Evolutionary conservation across 2,888 invertebrate genomes (phyloP).

Genomic region (Drosophila fulvimacula): DNA sequence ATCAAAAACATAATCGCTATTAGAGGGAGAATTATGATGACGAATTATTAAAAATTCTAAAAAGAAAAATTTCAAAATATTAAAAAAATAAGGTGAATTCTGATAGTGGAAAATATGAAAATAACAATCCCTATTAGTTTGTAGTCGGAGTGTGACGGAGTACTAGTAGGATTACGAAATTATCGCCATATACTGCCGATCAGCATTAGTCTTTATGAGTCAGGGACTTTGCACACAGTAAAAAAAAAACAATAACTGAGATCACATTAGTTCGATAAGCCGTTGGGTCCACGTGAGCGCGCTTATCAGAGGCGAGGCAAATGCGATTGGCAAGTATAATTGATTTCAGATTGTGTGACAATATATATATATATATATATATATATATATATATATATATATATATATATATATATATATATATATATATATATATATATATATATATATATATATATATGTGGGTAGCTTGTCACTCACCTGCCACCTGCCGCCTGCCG

Average conservation of each 20-base stretch:
- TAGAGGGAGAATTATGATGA: too few species aligned
- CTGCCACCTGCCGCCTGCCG: constrained; percentile 8
- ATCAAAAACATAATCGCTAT: too few species aligned
- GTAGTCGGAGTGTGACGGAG: too few species aligned
- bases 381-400: not conserved
- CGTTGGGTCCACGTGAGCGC: constrained; percentile 2
- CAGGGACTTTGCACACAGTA: not conserved
- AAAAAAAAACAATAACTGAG: not conserved
- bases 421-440: not conserved
- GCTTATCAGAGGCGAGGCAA: not conserved
- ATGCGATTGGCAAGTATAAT: constrained; percentile 10
- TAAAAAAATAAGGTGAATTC: too few species aligned
- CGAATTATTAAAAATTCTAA: too few species aligned
- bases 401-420: not conserved
- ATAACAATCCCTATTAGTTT: too few species aligned
- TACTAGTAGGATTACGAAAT: too few species aligned
- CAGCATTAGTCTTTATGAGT: not conserved
- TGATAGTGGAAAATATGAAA: too few species aligned
- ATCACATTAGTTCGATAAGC: constrained; percentile 15
- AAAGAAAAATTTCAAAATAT: too few species aligned
- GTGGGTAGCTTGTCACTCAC: not conserved
- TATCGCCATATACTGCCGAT: too few species aligned
- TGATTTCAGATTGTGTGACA: constrained; percentile 11
- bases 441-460: not conserved
- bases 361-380: not conserved